Percentiles rank a stretch among this genome's conserved stretches.
phyloP scores from a whole-genome alignment of 2,113 vertebrate species.

The Muscicapa adusta region DNA sequence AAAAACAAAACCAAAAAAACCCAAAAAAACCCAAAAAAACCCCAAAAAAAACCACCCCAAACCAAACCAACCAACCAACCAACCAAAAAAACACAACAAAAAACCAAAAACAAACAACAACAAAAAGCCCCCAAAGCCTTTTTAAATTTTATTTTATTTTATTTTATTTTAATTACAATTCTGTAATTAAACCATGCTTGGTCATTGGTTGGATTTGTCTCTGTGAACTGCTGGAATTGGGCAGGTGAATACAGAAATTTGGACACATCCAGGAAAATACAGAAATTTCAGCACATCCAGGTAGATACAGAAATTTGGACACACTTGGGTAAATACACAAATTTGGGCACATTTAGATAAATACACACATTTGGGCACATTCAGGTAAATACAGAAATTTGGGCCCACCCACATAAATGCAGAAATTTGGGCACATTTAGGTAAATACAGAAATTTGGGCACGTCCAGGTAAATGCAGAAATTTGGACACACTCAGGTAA shows the following conservation, averaged over 20 bases:
- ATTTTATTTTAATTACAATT: no score
- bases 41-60: not conserved
- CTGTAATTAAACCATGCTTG: not conserved
- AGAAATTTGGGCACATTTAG: not conserved
- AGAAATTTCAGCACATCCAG: accelerated
- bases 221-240: not conserved
- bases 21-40: not conserved
- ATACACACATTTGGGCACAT: no score
- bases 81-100: not conserved
- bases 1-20: not conserved
- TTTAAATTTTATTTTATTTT: no score
- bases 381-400: not conserved
- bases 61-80: not conserved
- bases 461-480: not conserved
- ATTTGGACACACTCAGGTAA: not conserved
- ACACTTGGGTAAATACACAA: not conserved
- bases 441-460: not conserved
- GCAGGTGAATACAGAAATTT: not conserved
- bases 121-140: not conserved
- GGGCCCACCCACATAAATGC: accelerated
- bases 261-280: not conserved
- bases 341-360: no score
- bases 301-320: not conserved
- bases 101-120: no score
- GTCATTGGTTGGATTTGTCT: not conserved